Evolutionary conservation across 2,888 invertebrate species (phyloP).

Genomic region (Sinelater perroti): DNA sequence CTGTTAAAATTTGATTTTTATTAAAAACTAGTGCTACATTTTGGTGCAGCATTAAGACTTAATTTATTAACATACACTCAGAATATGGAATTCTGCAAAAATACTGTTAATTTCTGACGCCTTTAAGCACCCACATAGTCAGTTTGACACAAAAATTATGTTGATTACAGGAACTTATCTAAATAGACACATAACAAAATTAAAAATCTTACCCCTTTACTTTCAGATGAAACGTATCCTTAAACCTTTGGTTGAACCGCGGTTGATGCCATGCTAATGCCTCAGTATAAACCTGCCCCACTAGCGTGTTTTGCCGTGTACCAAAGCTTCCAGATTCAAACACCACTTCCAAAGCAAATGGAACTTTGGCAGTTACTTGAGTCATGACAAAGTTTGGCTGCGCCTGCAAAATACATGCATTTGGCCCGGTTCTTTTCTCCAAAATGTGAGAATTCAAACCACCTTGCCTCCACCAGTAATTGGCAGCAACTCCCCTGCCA

Average conservation of each 20-base stretch:
- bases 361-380: conserved; percentile 79
- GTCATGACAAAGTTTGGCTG: conserved; percentile 80
- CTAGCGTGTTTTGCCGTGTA: conserved; percentile 65
- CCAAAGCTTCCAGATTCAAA: conserved; percentile 80
- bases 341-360: conserved; percentile 83
- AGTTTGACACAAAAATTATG: no score
- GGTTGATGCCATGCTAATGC: conserved; percentile 68
- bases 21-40: no score
- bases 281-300: conserved; percentile 73
- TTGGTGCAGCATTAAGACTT: no score
- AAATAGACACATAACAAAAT: no score
- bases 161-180: no score
- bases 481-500: conserved; percentile 70
- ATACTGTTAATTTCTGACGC: no score
- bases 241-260: conserved; percentile 81
- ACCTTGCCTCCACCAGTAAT: conserved; percentile 56
- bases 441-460: no score
- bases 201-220: conserved; percentile 80
- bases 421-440: background rate
- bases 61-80: no score
- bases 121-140: no score
- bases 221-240: conserved; percentile 77
- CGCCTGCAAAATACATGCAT: conserved; percentile 52
- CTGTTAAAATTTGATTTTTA: no score
- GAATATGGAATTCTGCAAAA: no score